A percentile compares a stretch with the other conserved stretches of the same genome.
These are phyloP conservation scores for Aphidius ervi DNA, from an alignment of 1,140 invertebrate species.

Conservation along the genomic window DNA sequence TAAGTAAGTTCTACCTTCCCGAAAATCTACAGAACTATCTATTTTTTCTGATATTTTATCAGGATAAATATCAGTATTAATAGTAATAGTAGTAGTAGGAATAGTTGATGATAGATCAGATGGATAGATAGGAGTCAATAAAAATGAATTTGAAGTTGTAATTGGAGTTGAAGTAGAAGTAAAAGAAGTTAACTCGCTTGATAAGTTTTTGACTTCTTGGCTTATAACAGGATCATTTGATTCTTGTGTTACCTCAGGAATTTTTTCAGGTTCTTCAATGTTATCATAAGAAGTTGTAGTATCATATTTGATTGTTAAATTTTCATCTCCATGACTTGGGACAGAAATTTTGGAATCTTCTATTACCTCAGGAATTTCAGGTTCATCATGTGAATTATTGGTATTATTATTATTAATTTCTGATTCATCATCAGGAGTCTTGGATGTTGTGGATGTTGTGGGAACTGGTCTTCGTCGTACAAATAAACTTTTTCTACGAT, in stretches of 20 bases:
- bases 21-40: constrained; percentile 20
- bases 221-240: constrained; percentile 6
- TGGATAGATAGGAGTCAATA: constrained; percentile 14
- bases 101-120: constrained; percentile 17
- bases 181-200: constrained; percentile 3
- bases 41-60: constrained; percentile 26
- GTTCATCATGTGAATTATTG: too few relatives aligned
- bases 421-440: constrained; percentile 5
- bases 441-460: constrained; percentile 16
- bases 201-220: constrained; percentile 9
- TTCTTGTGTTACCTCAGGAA: constrained; percentile 7
- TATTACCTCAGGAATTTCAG: too few relatives aligned
- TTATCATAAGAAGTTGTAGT: neutral
- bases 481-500: constrained; percentile 38
- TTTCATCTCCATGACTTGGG: too few relatives aligned
- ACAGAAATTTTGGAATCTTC: too few relatives aligned
- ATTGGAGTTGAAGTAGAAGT: constrained; percentile 32
- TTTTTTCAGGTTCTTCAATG: constrained; percentile 5
- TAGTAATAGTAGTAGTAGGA: constrained; percentile 28
- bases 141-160: constrained; percentile 20
- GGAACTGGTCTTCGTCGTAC: constrained; percentile 30
- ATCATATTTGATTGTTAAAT: too few relatives aligned
- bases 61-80: constrained; percentile 25
- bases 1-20: constrained; percentile 35
- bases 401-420: neutral